A percentile compares a stretch with the other conserved stretches of the same genome.
These are phyloP conservation scores for Sapajus apella DNA, from an alignment of 2,113 vertebrate genomes.

Conservation along the genomic window DNA sequence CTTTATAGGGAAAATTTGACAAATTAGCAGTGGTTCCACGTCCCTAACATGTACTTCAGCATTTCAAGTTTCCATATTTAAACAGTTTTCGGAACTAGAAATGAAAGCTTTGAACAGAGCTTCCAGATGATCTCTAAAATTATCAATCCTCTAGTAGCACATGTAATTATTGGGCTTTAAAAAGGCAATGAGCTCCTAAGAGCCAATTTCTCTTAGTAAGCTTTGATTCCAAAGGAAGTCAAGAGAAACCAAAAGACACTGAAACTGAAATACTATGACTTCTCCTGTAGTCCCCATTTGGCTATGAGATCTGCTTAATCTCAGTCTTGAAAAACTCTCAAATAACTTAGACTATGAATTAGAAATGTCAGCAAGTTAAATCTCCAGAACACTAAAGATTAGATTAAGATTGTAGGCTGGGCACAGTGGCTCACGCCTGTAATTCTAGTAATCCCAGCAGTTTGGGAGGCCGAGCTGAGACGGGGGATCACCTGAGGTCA, in stretches of 20 bases:
- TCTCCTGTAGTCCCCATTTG: neutral
- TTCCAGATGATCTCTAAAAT: neutral
- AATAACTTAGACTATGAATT: neutral
- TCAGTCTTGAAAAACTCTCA: neutral
- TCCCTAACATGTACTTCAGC: neutral
- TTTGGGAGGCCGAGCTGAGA: too few species aligned
- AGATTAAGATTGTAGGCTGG: neutral
- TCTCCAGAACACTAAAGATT: neutral
- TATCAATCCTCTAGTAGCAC: neutral
- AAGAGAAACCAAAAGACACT: neutral
- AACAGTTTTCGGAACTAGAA: neutral
- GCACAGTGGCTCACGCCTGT: too few species aligned
- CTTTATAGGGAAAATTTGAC: neutral
- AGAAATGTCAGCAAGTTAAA: neutral
- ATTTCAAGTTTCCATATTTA: neutral
- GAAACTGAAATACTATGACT: neutral
- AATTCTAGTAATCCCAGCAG: too few species aligned
- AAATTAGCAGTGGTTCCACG: neutral
- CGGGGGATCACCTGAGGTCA: too few species aligned
- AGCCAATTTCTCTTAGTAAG: neutral
- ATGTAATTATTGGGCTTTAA: slow-evolving; percentile 44
- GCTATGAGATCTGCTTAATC: neutral
- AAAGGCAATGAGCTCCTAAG: neutral
- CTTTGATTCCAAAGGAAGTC: neutral
- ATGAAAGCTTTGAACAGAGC: neutral